Conservation (phyloP, 2,113 vertebrate species). For the Otis tarda region DNA sequence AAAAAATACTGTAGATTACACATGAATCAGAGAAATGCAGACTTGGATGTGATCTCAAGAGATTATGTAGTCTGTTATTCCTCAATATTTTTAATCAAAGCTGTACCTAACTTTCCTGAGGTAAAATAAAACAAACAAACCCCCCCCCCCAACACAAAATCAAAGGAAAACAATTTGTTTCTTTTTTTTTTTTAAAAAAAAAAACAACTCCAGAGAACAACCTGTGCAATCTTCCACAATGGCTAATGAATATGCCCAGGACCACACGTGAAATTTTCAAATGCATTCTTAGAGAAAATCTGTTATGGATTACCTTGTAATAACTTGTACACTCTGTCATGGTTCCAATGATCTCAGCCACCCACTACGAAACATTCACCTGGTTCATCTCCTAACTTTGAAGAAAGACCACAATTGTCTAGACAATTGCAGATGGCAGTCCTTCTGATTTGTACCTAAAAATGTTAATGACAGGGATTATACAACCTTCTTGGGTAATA, state of each 20-base stretch:
- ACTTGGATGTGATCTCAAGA: not conserved
- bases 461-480: not conserved
- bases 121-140: not conserved
- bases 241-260: not conserved
- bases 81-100: slow-evolving; percentile 24
- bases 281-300: not conserved
- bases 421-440: not conserved
- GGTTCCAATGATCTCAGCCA: not conserved
- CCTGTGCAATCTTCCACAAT: not conserved
- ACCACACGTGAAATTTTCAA: not conserved
- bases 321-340: not conserved
- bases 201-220: not conserved
- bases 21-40: not conserved
- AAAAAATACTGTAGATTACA: not conserved
- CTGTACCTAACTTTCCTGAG: not conserved
- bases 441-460: not conserved
- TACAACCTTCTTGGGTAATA: not conserved
- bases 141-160: not conserved
- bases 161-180: not conserved
- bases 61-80: not conserved
- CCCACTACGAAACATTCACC: not conserved
- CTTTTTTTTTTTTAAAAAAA: not conserved
- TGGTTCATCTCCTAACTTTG: not conserved
- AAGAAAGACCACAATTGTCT: not conserved
- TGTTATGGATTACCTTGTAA: not conserved